These are phyloP conservation scores for Miichthys miiuy DNA, from an alignment of 2,797 vertebrate species.

Conservation along the genomic window DNA sequence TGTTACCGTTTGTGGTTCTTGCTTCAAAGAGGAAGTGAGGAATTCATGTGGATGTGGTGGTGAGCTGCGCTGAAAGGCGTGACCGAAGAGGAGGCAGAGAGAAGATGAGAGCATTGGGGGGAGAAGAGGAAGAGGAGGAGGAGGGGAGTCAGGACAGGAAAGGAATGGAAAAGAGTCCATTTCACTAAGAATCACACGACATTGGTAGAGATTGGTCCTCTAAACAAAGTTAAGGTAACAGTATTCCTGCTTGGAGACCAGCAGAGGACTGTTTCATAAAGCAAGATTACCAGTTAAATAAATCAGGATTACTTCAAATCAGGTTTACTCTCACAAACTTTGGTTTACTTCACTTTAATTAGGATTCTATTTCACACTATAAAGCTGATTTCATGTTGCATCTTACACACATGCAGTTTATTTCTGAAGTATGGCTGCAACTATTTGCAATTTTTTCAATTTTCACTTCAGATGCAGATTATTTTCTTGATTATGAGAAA, in stretches of 20 bases:
- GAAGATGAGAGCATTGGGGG: constrained; percentile 60
- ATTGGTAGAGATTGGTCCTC: constrained; percentile 4
- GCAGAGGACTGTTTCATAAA: neutral
- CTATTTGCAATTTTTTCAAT: neutral
- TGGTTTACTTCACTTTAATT: neutral
- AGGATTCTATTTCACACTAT: neutral
- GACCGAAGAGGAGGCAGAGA: constrained; percentile 52
- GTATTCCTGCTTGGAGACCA: neutral
- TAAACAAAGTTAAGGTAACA: neutral
- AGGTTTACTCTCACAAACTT: too few relatives aligned
- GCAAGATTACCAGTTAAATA: neutral
- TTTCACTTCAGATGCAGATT: too few relatives aligned
- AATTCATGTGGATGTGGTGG: constrained; percentile 50
- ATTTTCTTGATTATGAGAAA: neutral
- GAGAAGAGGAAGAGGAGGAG: neutral
- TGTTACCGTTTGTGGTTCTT: constrained; percentile 57
- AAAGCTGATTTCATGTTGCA: neutral
- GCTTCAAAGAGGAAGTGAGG: constrained; percentile 70
- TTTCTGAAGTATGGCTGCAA: neutral
- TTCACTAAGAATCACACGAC: constrained; percentile 44
- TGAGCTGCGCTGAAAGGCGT: constrained; percentile 52
- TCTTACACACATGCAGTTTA: neutral
- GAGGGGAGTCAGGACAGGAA: constrained; percentile 9
- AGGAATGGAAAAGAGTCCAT: constrained; percentile 35
- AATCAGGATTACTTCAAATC: neutral